These are phyloP conservation scores for Eriocheir sinensis DNA, from an alignment of 1,140 invertebrate species.

Conservation along the genomic window DNA sequence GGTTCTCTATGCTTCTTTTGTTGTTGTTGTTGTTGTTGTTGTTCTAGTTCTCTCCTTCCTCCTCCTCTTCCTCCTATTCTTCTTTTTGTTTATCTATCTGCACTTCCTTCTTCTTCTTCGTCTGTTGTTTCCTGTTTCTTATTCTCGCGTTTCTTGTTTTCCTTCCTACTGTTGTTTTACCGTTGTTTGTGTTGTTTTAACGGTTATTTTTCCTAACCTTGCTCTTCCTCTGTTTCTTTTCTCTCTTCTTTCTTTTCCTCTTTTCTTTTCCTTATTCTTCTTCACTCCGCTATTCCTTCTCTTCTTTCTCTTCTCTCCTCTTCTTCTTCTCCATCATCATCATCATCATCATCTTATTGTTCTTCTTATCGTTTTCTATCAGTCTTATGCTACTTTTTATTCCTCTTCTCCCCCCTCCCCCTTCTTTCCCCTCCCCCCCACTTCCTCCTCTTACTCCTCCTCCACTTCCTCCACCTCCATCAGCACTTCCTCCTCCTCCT, in stretches of 20 bases:
- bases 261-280: not conserved
- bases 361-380: not conserved
- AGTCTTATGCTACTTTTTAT: not conserved
- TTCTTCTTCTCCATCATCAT: not conserved
- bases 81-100: not conserved
- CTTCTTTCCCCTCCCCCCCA: not conserved
- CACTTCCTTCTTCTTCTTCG: not conserved
- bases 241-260: not conserved
- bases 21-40: not conserved
- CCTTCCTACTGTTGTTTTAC: conserved; percentile 36
- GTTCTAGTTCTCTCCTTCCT: not conserved
- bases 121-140: not conserved
- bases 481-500: not conserved
- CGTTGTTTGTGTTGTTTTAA: not conserved
- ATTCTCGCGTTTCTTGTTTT: not conserved
- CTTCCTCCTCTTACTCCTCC: not conserved
- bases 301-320: not conserved
- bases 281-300: not conserved
- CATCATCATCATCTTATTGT: not conserved
- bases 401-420: not conserved
- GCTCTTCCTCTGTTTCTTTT: not conserved
- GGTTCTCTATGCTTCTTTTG: not conserved
- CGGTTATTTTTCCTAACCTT: not conserved
- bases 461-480: not conserved
- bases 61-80: not conserved